Conservation (phyloP, 37 sponge, comb jelly and placozoan species). For the Bolinopsis microptera region DNA sequence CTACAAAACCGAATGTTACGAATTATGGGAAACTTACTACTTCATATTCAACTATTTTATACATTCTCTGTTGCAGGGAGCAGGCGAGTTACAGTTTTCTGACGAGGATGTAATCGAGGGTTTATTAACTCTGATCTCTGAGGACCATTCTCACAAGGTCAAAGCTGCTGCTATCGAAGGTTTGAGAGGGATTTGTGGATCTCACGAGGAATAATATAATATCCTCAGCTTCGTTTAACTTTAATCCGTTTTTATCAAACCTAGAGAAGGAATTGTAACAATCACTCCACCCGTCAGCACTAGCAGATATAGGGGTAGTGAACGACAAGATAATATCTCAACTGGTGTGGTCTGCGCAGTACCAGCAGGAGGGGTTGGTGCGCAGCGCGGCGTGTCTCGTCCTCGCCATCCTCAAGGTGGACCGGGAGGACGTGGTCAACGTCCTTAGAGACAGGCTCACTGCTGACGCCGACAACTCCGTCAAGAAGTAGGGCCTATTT, state of each 20-base stretch:
- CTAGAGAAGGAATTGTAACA: too few species aligned
- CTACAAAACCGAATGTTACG: too few species aligned
- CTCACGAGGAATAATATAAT: too few species aligned
- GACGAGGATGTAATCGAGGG: constrained; percentile 49
- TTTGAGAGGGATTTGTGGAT: neutral
- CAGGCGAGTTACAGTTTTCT: constrained; percentile 40
- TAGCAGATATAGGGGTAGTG: constrained; percentile 54
- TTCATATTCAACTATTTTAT: neutral
- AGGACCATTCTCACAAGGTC: constrained; percentile 57
- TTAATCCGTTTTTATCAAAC: too few species aligned
- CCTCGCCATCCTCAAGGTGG: constrained; percentile 23
- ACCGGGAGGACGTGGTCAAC: constrained; percentile 31
- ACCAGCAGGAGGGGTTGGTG: constrained; percentile 43
- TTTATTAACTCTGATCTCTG: neutral
- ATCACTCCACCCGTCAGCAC: too few species aligned
- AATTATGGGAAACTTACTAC: neutral
- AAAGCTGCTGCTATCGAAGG: constrained; percentile 56
- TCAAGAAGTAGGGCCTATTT: neutral
- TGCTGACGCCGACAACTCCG: constrained; percentile 26
- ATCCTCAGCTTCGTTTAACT: too few species aligned
- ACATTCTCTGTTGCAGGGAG: too few species aligned
- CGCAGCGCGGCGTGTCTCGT: constrained; percentile 41
- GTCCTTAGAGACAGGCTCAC: constrained; percentile 48
- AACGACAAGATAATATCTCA: constrained; percentile 55
- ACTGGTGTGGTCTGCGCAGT: constrained; percentile 57